phyloP scores from a whole-genome alignment of 2,888 invertebrate species.

The Heliconius sara region DNA sequence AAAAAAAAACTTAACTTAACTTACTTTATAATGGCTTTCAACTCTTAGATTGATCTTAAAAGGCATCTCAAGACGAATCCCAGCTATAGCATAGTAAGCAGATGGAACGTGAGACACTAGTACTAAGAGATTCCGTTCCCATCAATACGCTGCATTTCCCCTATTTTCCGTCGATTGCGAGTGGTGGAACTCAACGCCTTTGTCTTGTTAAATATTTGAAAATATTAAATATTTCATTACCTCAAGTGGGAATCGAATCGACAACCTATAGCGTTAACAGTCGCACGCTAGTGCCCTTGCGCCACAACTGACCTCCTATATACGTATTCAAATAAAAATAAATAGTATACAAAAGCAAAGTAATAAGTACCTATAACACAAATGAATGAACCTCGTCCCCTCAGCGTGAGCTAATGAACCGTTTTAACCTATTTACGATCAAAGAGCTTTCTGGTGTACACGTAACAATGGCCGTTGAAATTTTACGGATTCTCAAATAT shows the following conservation, averaged over 20 bases:
- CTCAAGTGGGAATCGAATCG: too few species aligned
- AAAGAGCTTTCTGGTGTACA: conserved; percentile 25
- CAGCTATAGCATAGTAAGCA: too few species aligned
- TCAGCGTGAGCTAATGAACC: conserved; percentile 4
- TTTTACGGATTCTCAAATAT: conserved; percentile 4
- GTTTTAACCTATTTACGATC: conserved; percentile 27
- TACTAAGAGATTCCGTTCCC: too few species aligned
- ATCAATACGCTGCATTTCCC: background rate
- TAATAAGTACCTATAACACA: background rate
- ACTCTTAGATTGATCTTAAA: too few species aligned
- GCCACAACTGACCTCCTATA: background rate
- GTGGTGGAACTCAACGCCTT: too few species aligned
- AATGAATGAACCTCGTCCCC: conserved; percentile 13
- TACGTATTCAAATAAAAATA: background rate
- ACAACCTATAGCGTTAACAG: background rate
- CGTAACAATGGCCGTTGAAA: conserved; percentile 1
- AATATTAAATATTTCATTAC: too few species aligned
- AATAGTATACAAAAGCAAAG: background rate
- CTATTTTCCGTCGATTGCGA: background rate
- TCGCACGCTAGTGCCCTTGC: background rate
- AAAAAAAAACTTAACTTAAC: too few species aligned
- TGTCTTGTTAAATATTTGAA: too few species aligned
- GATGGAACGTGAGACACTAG: too few species aligned
- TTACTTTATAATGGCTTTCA: too few species aligned
- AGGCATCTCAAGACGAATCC: too few species aligned